A percentile compares a stretch with the other conserved stretches of the same genome.
Conservation (phyloP, 1,140 invertebrate species). For the Macrocentrus cingulum region DNA sequence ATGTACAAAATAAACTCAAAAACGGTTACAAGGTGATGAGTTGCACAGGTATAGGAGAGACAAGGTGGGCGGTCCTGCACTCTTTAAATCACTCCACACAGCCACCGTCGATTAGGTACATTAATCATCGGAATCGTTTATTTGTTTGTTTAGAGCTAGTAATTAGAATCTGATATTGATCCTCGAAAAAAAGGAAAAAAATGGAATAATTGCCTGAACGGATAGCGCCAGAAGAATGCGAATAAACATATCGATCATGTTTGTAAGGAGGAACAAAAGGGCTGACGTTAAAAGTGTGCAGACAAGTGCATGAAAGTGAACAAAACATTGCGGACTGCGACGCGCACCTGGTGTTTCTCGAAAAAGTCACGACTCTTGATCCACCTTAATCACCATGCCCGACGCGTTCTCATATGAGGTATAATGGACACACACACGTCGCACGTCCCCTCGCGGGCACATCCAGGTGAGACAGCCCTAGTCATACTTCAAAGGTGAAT, state of each 20-base stretch:
- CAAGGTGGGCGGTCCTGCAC: constrained; percentile 54
- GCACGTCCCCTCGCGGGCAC: neutral
- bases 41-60: constrained; percentile 6
- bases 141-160: constrained; percentile 58
- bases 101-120: constrained; percentile 29
- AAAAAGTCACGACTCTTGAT: constrained; percentile 10
- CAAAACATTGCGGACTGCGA: neutral
- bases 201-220: too few relatives aligned
- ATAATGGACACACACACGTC: constrained; percentile 37
- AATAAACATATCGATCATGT: too few relatives aligned
- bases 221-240: too few relatives aligned
- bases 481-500: neutral
- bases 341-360: neutral
- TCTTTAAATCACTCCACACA: constrained; percentile 54
- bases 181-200: neutral
- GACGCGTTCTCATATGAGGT: constrained; percentile 41
- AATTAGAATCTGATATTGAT: constrained; percentile 60
- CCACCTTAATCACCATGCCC: constrained; percentile 36
- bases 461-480: constrained; percentile 1
- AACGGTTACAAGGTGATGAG: neutral
- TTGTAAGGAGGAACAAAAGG: too few relatives aligned
- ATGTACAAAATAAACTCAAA: neutral
- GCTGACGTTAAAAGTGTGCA: too few relatives aligned
- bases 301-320: neutral
- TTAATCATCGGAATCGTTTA: constrained; percentile 45